Conservation (phyloP, 2,888 invertebrate species). For the Drosophila hamatofila region DNA sequence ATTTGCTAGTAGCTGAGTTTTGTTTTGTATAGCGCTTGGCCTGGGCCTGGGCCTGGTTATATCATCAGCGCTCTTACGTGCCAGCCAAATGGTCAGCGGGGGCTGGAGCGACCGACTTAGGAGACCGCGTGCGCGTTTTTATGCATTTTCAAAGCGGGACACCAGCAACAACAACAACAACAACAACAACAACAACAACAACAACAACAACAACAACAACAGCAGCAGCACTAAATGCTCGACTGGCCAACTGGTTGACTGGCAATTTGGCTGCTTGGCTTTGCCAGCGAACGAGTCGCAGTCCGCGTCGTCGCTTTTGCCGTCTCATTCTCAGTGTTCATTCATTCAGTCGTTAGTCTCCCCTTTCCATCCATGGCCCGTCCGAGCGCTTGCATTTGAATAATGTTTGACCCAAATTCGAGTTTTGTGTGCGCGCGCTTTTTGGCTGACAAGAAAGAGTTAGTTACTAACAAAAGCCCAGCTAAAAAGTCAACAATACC, state of each 20-base stretch:
- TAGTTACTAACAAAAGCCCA: slow-evolving; percentile 71
- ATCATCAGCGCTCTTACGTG: slow-evolving; percentile 77
- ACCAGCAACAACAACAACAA: slow-evolving; percentile 30
- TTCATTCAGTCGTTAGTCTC: slow-evolving; percentile 59
- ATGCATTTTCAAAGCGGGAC: slow-evolving; percentile 75
- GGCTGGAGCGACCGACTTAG: slow-evolving; percentile 77
- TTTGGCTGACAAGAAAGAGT: slow-evolving; percentile 69
- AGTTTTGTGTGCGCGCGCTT: slow-evolving; percentile 70
- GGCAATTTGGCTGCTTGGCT: slow-evolving; percentile 51
- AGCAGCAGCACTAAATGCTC: slow-evolving; percentile 64
- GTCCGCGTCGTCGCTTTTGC: slow-evolving; percentile 41
- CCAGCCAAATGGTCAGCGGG: slow-evolving; percentile 76
- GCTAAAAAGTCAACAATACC: slow-evolving; percentile 73
- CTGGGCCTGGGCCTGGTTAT: slow-evolving; percentile 72
- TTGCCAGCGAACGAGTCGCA: slow-evolving; percentile 66
- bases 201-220: slow-evolving; percentile 17
- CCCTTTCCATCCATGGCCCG: slow-evolving; percentile 5
- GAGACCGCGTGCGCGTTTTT: slow-evolving; percentile 74
- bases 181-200: slow-evolving; percentile 12
- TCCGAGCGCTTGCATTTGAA: slow-evolving; percentile 62
- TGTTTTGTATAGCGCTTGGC: slow-evolving; percentile 72
- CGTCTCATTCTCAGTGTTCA: slow-evolving; percentile 73
- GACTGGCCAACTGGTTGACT: slow-evolving; percentile 69
- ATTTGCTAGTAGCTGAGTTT: slow-evolving; percentile 76
- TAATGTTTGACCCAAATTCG: slow-evolving; percentile 76